A percentile compares a stretch with the other conserved stretches of the same genome.
Evolutionary conservation across 2,797 vertebrate genomes (phyloP).

Genomic region (Phataginus tricuspis): DNA sequence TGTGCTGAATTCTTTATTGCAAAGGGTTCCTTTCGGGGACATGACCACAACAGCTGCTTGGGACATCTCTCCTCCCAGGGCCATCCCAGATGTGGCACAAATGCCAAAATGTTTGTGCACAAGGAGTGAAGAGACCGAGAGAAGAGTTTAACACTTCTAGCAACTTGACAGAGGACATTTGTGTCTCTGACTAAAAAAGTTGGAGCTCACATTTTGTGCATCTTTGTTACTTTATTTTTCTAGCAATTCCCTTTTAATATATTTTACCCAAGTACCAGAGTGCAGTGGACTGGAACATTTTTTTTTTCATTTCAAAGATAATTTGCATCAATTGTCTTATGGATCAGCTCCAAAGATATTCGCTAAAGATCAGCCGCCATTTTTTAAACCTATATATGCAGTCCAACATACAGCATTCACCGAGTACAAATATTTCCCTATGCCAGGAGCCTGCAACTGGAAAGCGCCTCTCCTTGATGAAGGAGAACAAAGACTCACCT

Average conservation of each 20-base stretch:
- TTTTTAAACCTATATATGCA: conserved; percentile 23
- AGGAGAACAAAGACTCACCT: conserved; percentile 6
- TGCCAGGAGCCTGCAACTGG: conserved; percentile 30
- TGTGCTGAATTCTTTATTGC: neutral
- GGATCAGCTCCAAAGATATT: conserved; percentile 56
- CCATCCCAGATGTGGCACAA: accelerated
- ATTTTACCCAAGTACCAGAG: neutral
- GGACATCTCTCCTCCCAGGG: accelerated
- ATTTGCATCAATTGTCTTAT: conserved; percentile 68
- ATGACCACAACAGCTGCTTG: accelerated
- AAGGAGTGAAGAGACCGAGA: accelerated
- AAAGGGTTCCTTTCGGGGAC: neutral
- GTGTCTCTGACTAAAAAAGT: neutral
- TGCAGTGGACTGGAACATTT: neutral
- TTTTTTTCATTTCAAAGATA: conserved; percentile 13
- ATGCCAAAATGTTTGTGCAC: too few species aligned
- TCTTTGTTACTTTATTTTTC: neutral
- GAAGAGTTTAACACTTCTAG: neutral
- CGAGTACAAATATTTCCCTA: conserved; percentile 46
- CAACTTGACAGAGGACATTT: neutral
- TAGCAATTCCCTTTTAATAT: neutral
- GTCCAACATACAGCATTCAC: neutral
- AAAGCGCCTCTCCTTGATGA: conserved; percentile 66
- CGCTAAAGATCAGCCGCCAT: conserved; percentile 17
- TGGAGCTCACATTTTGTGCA: neutral